Evolutionary conservation across 2,797 vertebrate species (phyloP), one percentile per base, ranked within the genome.

Genomic region (Phoxinus dragarum): DNA sequence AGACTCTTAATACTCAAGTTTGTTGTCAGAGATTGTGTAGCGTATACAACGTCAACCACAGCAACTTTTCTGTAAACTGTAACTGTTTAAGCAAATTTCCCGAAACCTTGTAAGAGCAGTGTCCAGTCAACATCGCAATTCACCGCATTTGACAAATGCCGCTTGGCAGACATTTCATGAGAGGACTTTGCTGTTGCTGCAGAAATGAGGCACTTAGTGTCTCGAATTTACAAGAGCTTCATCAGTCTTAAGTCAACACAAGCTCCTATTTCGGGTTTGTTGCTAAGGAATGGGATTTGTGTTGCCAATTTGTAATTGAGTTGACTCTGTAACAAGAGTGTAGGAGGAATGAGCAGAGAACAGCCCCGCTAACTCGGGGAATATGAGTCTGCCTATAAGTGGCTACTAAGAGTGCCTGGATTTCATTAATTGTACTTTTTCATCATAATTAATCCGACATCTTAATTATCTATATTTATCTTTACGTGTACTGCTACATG

Each of bases 201-300:
- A 85, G 84, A 80, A 80, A 80, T 85, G 54, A 80, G 84, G 44
- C 77, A 80, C 84, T 74, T 80, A 80, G 40, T 49, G 77, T 80
- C 77, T 85, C 9, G 52, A 79, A 79, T 84, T 84, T 79, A 84
- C 75, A 71, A 79, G 83, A 84, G 83, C 66, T 79, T 84, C 52
- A 78, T 84, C 83, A 84, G 83, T 72, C 75, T 84, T 80, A 85
- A 85, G 84, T 74, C 84, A 80, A 79, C 76, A 80, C 76, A 36
- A 71, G 66, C 40, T 84, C 75, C 83, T 84, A 84, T 84, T 84
- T 79, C 38, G 54, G 66, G 52, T 84, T 61, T 61, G 83, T 84
- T 85, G 42, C 77, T 85, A 73, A 66, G 68, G 68, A 42, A 73
- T 80, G 54, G 68, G 76, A 64, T 85, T 80, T 85, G 64, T 77